Percentiles rank a stretch among this genome's conserved stretches.
phyloP scores from a whole-genome alignment of 2,888 invertebrate genomes.

The Lasioglossum calceatum region DNA sequence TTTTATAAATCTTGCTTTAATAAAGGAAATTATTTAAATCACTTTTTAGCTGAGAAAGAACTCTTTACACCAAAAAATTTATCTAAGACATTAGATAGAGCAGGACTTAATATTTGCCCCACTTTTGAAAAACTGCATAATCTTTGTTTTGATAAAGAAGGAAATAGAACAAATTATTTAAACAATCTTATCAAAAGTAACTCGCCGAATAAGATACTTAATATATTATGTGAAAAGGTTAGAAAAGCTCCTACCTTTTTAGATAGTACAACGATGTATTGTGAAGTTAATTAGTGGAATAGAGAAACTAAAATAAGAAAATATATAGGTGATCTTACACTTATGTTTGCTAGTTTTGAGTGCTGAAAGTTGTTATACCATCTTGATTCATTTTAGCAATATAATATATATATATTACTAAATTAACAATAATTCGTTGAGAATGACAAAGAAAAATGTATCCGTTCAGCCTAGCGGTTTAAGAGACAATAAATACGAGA shows the following conservation, averaged over 20 bases:
- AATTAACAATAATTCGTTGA: too few species aligned
- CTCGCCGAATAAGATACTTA: conserved; percentile 56
- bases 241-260: conserved; percentile 48
- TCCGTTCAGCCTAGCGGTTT: too few species aligned
- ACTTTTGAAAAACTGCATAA: conserved; percentile 71
- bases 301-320: too few species aligned
- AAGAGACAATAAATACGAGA: too few species aligned
- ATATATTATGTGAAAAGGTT: conserved; percentile 71
- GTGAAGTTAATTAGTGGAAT: too few species aligned
- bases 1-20: conserved; percentile 76
- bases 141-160: conserved; percentile 71
- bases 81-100: conserved; percentile 58
- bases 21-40: conserved; percentile 73
- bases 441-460: too few species aligned
- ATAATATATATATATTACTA: too few species aligned
- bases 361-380: too few species aligned
- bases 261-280: too few species aligned
- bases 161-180: conserved; percentile 77
- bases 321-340: too few species aligned
- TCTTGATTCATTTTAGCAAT: too few species aligned
- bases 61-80: conserved; percentile 75
- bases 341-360: too few species aligned
- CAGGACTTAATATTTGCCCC: conserved; percentile 62
- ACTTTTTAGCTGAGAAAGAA: conserved; percentile 70
- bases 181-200: conserved; percentile 68